phyloP scores from a whole-genome alignment of 2,888 invertebrate species.

The Leucophenga maculata region DNA sequence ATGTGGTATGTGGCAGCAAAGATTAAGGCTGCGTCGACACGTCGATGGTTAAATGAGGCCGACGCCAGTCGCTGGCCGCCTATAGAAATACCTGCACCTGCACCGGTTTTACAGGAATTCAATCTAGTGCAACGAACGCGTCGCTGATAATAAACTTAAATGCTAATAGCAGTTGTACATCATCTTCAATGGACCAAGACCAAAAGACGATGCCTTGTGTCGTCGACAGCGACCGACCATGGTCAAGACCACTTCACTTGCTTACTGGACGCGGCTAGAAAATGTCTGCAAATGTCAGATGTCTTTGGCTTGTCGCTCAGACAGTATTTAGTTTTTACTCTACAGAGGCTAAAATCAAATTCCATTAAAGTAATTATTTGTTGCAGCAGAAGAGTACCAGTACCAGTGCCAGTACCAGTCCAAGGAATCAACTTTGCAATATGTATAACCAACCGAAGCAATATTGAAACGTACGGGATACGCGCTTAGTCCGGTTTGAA shows the following conservation, averaged over 20 bases:
- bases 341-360: slow-evolving; percentile 57
- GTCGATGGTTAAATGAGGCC: no score
- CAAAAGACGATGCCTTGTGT: neutral
- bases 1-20: neutral
- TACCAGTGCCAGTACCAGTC: neutral
- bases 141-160: slow-evolving; percentile 66
- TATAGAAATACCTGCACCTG: slow-evolving; percentile 31
- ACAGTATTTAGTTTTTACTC: neutral
- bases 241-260: neutral
- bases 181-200: slow-evolving; percentile 60
- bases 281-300: slow-evolving; percentile 33
- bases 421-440: slow-evolving; percentile 5
- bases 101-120: slow-evolving; percentile 67
- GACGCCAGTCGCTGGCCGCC: neutral
- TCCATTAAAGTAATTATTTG: slow-evolving; percentile 62
- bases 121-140: slow-evolving; percentile 37
- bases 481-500: slow-evolving; percentile 2
- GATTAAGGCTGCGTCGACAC: neutral
- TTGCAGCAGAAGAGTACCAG: slow-evolving; percentile 17
- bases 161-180: slow-evolving; percentile 68
- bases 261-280: neutral
- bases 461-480: slow-evolving; percentile 27
- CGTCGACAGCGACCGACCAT: neutral
- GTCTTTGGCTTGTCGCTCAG: slow-evolving; percentile 27
- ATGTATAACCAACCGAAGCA: slow-evolving; percentile 31